Percentiles rank a stretch among this genome's conserved stretches.
Evolutionary conservation across 2,113 vertebrate species (phyloP).

Genomic region (Toxostoma redivivum): DNA sequence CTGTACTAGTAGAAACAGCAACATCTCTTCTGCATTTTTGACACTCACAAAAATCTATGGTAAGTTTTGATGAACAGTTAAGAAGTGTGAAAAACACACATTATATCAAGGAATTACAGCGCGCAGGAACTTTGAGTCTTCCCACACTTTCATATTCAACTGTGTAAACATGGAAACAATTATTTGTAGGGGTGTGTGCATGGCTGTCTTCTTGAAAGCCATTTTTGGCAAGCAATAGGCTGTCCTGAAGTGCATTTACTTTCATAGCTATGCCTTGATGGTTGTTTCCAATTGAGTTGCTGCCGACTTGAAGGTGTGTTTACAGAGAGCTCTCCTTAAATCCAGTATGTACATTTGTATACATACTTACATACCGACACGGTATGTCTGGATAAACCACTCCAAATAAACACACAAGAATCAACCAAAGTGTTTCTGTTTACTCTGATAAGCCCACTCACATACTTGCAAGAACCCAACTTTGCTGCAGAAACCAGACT

Average conservation of each 20-base stretch:
- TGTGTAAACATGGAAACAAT: neutral
- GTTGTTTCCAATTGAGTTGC: neutral
- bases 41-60: neutral
- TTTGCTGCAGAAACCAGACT: neutral
- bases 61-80: rapidly evolving
- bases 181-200: rapidly evolving
- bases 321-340: neutral
- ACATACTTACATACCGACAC: neutral
- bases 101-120: neutral
- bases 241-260: neutral
- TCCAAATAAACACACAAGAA: neutral
- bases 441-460: neutral
- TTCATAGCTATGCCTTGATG: neutral
- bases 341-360: neutral
- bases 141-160: rapidly evolving
- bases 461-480: neutral
- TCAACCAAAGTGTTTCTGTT: neutral
- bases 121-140: neutral
- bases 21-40: neutral
- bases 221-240: neutral
- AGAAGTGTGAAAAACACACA: neutral
- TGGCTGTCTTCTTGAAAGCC: neutral
- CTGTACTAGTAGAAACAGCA: neutral
- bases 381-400: neutral
- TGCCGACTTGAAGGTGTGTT: neutral